phyloP scores from a whole-genome alignment of 1,140 invertebrate species.

The Chironomus striatipennis region DNA sequence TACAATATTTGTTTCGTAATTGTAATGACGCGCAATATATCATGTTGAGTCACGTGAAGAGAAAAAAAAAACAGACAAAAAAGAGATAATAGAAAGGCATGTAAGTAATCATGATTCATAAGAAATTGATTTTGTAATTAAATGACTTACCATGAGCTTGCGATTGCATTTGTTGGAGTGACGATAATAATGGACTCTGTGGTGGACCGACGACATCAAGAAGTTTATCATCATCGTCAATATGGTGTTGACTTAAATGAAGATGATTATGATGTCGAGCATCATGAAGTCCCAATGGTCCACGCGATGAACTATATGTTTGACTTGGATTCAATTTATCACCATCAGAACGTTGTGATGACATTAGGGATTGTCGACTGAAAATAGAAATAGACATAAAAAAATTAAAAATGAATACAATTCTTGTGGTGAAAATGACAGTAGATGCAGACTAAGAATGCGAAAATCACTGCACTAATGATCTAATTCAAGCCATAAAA shows the following conservation, averaged over 20 bases:
- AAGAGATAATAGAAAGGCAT: conserved; percentile 39
- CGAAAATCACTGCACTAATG: not conserved
- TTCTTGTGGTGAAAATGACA: no score
- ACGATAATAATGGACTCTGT: conserved; percentile 59
- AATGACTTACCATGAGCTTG: conserved; percentile 29
- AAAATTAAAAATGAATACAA: no score
- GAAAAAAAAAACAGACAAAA: conserved; percentile 27
- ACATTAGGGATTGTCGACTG: conserved; percentile 74
- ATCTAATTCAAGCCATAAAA: not conserved
- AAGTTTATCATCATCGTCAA: conserved; percentile 75
- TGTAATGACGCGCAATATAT: not conserved
- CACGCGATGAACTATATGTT: conserved; percentile 39
- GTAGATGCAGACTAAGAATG: not conserved
- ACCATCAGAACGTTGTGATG: conserved; percentile 50
- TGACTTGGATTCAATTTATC: conserved; percentile 41
- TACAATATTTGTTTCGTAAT: not conserved
- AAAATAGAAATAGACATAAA: not conserved
- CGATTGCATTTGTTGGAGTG: conserved; percentile 42
- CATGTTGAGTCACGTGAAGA: no score
- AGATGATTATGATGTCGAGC: conserved; percentile 39
- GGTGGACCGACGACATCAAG: conserved; percentile 79
- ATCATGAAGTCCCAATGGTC: conserved; percentile 39
- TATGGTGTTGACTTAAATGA: conserved; percentile 42
- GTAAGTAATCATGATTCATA: conserved; percentile 38
- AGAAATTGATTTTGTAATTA: conserved; percentile 13